phyloP scores from a whole-genome alignment of 2,888 invertebrate species.

The Andrena bucephala region DNA sequence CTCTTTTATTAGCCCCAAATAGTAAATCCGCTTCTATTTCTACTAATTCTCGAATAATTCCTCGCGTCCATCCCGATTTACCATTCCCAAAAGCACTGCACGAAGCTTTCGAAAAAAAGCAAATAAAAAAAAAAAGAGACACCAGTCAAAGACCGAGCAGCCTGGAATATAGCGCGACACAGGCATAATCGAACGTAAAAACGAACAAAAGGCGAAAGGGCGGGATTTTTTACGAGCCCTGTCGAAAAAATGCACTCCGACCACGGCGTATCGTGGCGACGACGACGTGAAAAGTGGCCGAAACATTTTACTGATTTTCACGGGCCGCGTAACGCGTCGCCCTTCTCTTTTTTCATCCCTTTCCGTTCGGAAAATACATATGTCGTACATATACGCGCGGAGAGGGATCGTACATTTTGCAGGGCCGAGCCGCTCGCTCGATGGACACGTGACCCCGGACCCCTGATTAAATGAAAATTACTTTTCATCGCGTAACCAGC shows the following conservation, averaged over 20 bases:
- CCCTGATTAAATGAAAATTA: slow-evolving; percentile 39
- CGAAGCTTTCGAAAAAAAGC: neutral
- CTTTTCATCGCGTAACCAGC: slow-evolving; percentile 35
- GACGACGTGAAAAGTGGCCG: slow-evolving; percentile 55
- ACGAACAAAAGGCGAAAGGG: slow-evolving; percentile 25
- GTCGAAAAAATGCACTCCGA: slow-evolving; percentile 50
- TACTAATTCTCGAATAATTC: too few species aligned
- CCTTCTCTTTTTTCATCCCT: neutral
- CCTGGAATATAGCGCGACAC: neutral
- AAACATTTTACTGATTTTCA: slow-evolving; percentile 63
- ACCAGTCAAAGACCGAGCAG: too few species aligned
- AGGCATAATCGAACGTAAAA: slow-evolving; percentile 36
- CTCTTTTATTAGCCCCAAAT: too few species aligned
- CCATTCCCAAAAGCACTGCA: neutral
- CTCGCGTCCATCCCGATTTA: neutral
- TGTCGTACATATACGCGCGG: neutral
- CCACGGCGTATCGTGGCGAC: slow-evolving; percentile 33
- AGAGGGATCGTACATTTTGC: slow-evolving; percentile 35
- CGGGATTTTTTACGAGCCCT: slow-evolving; percentile 41
- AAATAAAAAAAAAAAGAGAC: neutral
- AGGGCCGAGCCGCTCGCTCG: neutral
- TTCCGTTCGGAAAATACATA: slow-evolving; percentile 17
- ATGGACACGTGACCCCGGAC: neutral
- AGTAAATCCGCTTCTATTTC: too few species aligned
- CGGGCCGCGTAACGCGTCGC: slow-evolving; percentile 20